Conservation (phyloP, 2,888 invertebrate species). For the Plebejus argus region DNA sequence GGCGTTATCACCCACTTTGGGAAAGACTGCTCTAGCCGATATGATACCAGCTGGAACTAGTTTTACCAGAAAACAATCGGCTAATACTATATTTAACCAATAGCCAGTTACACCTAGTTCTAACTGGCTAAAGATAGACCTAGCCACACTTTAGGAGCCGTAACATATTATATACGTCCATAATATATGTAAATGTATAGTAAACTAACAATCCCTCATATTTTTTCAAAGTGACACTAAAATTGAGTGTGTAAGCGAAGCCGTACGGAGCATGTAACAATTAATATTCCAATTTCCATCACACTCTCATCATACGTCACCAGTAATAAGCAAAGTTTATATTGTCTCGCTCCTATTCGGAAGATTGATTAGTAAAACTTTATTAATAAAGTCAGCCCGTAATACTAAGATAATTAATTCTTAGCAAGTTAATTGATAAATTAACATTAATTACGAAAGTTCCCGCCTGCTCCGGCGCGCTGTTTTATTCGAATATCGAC, state of each 20-base stretch:
- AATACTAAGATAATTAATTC: slow-evolving; percentile 77
- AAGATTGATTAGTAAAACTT: slow-evolving; percentile 78
- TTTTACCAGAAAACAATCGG: too few relatives aligned
- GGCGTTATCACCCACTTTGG: too few relatives aligned
- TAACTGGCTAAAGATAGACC: too few relatives aligned
- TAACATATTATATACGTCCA: too few relatives aligned
- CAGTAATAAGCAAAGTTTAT: slow-evolving; percentile 30
- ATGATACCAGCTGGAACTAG: too few relatives aligned
- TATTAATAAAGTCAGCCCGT: slow-evolving; percentile 74
- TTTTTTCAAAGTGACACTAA: neutral
- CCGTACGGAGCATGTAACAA: neutral
- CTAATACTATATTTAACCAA: too few relatives aligned
- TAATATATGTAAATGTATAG: neutral
- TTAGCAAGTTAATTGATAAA: slow-evolving; percentile 78
- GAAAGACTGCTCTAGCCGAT: too few relatives aligned
- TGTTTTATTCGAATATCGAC: slow-evolving; percentile 46
- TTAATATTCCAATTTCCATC: slow-evolving; percentile 14
- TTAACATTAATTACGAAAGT: slow-evolving; percentile 78
- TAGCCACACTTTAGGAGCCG: too few relatives aligned
- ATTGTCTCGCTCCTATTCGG: slow-evolving; percentile 40
- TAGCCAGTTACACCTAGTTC: too few relatives aligned
- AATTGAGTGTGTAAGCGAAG: neutral
- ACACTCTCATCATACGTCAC: neutral
- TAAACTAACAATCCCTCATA: neutral
- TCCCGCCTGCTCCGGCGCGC: slow-evolving; percentile 51